Percentiles rank a stretch among this genome's conserved stretches.
These are phyloP conservation scores for Eonycteris spelaea DNA, from an alignment of 2,113 vertebrate species.

Conservation along the genomic window DNA sequence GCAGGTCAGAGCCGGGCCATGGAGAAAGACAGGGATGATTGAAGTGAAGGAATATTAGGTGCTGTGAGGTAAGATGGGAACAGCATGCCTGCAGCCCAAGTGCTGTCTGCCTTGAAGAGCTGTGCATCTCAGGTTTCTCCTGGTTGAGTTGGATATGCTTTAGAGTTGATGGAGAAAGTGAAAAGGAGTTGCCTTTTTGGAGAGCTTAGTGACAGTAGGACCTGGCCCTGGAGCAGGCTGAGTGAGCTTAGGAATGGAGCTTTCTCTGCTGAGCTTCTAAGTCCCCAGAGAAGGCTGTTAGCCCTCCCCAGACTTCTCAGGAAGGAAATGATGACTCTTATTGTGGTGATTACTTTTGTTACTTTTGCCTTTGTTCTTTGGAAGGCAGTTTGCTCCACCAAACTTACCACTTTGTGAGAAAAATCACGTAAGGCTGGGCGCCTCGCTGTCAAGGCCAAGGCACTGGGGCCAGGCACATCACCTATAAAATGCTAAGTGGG, in stretches of 20 bases:
- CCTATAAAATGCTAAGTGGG: neutral
- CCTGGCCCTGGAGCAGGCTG: neutral
- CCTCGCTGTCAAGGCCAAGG: no score
- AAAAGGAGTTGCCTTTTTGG: neutral
- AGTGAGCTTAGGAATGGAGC: neutral
- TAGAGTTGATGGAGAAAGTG: neutral
- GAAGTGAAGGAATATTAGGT: neutral
- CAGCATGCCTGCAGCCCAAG: fast-evolving
- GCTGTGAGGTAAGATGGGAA: no score
- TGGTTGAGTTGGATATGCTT: neutral
- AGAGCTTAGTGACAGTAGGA: neutral
- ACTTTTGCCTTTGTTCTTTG: slow-evolving; percentile 31
- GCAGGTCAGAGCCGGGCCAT: neutral
- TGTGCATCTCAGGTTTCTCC: neutral
- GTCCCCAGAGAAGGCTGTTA: neutral
- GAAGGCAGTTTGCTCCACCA: neutral
- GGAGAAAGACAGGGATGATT: no score
- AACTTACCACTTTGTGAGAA: slow-evolving; percentile 38
- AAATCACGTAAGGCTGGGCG: neutral
- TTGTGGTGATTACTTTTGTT: neutral
- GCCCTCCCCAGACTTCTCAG: neutral
- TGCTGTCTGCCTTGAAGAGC: neutral
- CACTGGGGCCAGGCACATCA: neutral
- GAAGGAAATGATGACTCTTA: slow-evolving; percentile 35
- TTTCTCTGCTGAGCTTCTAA: neutral